Evolutionary conservation across 2,888 invertebrate species (phyloP).

Genomic region (Himalopsyche japonica): DNA sequence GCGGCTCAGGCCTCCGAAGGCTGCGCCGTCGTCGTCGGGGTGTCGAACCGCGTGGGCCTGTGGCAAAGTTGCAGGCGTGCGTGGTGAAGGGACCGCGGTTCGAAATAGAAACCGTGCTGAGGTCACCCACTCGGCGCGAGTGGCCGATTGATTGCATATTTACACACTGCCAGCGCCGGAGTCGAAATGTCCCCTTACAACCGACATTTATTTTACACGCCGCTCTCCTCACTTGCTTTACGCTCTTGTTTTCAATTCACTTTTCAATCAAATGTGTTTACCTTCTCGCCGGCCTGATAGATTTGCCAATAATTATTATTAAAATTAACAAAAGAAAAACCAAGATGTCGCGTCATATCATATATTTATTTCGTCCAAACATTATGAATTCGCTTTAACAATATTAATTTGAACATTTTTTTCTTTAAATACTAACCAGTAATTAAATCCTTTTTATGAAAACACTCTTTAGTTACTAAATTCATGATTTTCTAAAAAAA

Average conservation of each 20-base stretch:
- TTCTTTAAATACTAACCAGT: no score
- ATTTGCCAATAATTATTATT: neutral
- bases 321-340: neutral
- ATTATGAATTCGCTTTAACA: no score
- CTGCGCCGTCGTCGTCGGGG: neutral
- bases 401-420: no score
- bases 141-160: slow-evolving; percentile 23
- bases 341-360: no score
- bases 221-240: neutral
- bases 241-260: slow-evolving; percentile 18
- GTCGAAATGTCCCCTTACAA: neutral
- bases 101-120: slow-evolving; percentile 40
- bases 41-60: slow-evolving; percentile 15
- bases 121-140: slow-evolving; percentile 36
- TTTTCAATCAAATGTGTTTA: neutral
- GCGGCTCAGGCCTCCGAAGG: slow-evolving; percentile 8
- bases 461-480: no score
- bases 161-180: neutral
- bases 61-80: slow-evolving; percentile 5
- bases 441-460: no score
- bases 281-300: neutral
- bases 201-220: neutral
- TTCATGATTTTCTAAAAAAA: no score
- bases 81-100: slow-evolving; percentile 36
- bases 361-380: no score